A percentile compares a stretch with the other conserved stretches of the same genome.
Conservation (phyloP, 2,113 vertebrate genomes). For the Lethenteron camtschaticum region DNA sequence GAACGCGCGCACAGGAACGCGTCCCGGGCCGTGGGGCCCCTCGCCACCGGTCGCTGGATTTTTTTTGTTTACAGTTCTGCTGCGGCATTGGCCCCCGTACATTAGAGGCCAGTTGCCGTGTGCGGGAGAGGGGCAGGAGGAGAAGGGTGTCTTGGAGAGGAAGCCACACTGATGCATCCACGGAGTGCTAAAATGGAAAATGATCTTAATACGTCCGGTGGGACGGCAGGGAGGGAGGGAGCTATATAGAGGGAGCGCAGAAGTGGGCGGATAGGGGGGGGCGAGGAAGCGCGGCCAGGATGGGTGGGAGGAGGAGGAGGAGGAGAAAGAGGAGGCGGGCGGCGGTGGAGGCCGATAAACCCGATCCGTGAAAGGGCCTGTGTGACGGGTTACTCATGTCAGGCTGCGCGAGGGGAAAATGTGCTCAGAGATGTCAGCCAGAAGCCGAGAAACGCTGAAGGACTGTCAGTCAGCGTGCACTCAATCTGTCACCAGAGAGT, state of each 20-base stretch:
- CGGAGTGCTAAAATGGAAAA: slow-evolving; percentile 3
- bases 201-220: slow-evolving; percentile 5
- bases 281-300: too few species aligned
- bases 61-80: too few species aligned
- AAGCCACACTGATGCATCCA: background rate
- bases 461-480: slow-evolving; percentile 5
- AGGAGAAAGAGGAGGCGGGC: background rate
- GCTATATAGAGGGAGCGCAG: too few species aligned
- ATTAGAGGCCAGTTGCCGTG: too few species aligned
- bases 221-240: background rate
- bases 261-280: too few species aligned
- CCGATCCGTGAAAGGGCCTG: slow-evolving; percentile 3
- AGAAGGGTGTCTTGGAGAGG: background rate
- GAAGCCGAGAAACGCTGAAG: slow-evolving; percentile 3
- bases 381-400: slow-evolving; percentile 5
- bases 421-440: background rate
- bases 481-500: background rate
- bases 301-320: background rate
- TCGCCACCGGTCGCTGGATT: too few species aligned
- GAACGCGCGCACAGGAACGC: too few species aligned
- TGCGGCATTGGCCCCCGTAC: too few species aligned
- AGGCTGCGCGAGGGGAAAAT: background rate
- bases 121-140: background rate
- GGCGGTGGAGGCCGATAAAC: background rate
- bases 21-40: too few species aligned